Conservation (phyloP, 2,797 vertebrate genomes). For the Argya squamiceps region DNA sequence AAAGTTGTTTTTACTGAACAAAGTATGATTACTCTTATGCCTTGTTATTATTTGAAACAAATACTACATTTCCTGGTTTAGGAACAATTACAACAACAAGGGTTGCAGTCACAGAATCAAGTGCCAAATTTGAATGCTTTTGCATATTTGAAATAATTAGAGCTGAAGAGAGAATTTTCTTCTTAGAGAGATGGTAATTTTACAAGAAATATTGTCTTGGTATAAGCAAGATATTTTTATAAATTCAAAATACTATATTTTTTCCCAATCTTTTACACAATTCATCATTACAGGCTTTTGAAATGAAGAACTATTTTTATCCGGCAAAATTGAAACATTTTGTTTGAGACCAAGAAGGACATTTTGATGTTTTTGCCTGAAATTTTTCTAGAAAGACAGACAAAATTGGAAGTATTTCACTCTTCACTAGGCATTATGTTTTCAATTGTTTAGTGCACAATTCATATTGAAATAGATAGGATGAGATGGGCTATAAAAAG, state of each 20-base stretch:
- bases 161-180: not conserved
- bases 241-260: not conserved
- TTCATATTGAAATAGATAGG: not conserved
- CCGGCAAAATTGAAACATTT: not conserved
- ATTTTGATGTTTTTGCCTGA: not conserved
- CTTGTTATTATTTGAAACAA: conserved; percentile 31
- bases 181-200: not conserved
- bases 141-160: not conserved
- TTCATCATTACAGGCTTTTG: not conserved
- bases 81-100: not conserved
- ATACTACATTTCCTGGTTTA: not conserved
- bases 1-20: conserved; percentile 52
- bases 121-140: not conserved
- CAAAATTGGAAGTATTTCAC: not conserved
- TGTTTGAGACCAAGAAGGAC: not conserved
- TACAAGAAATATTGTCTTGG: not conserved
- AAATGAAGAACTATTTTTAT: not conserved
- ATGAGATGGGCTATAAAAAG: not conserved
- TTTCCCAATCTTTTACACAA: not conserved
- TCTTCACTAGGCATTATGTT: not conserved
- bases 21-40: conserved; percentile 44
- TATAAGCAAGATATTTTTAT: not conserved
- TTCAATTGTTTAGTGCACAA: not conserved
- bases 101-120: not conserved
- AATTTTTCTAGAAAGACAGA: not conserved